Evolutionary conservation across 2,113 vertebrate genomes (phyloP), one percentile per base, ranked within the genome.

Genomic region (Hippoglossus stenolepis): DNA sequence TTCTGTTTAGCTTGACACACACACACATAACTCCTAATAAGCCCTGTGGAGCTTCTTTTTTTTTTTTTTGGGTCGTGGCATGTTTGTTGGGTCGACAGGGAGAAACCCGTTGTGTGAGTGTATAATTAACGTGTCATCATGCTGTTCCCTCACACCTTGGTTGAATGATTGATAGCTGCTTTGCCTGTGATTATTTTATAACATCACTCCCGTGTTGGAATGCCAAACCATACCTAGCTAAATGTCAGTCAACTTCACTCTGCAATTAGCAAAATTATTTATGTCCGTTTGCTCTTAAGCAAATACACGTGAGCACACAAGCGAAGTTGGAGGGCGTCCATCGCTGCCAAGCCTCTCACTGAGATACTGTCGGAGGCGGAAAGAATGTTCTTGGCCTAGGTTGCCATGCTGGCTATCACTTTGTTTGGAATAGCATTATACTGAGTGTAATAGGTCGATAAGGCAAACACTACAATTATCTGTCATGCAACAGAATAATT

Each of bases 101-200:
- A 93, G 89, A 92, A 93, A 93, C 91, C 91, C 85, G 89, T 90
- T 88, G 88, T 75, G 73, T 73, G 23, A 80, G 86, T 58, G 75
- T 93, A 85, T 93, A 92, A 93, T 93, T 93, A 91, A 82, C 35
- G 63, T 93, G 93, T 93, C 93, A 92, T 87, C 85, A 1, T 20
- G 56, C 75, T 72, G 83, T 88, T 87, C 85, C 70, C 85, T 87
- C 84, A 79, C 87, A 87, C 86, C 86, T 86, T 58, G 59, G 61
- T 64, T 64, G 54, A 71, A 56, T 93, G 93, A 93, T 91, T 90
- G 88, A 93, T 93, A 66, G 87, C 69, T 78, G 66, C 90, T 84
- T 51, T 83, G 86, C 88, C 93, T 93, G 86, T 93, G 91, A 93
- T 93, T 93, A 93, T 91, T 91, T 90, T 91, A 91, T 90, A 89